Evolutionary conservation across 2,888 invertebrate species (phyloP).

Genomic region (Xanthia togata): DNA sequence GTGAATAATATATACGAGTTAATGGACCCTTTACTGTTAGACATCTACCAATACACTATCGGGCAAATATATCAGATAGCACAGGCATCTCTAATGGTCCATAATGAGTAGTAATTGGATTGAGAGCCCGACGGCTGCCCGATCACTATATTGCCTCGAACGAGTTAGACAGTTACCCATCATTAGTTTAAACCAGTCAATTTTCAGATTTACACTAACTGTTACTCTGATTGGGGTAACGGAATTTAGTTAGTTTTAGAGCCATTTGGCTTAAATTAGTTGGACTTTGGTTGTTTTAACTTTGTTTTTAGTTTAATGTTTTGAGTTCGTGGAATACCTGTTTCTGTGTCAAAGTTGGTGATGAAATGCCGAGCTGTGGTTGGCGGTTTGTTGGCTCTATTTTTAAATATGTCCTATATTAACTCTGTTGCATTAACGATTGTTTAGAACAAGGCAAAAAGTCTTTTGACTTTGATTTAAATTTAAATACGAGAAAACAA

Average conservation of each 20-base stretch:
- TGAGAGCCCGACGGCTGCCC: conserved; percentile 41
- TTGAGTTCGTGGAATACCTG: conserved; percentile 10
- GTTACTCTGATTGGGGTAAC: conserved; percentile 52
- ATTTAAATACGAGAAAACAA: too few relatives aligned
- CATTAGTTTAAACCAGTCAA: conserved; percentile 55
- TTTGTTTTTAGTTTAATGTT: conserved; percentile 37
- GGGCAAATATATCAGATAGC: conserved; percentile 50
- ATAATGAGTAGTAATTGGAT: conserved; percentile 68
- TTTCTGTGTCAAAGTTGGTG: conserved; percentile 6
- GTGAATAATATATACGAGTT: neutral
- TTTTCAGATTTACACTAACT: conserved; percentile 60
- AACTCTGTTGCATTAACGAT: neutral
- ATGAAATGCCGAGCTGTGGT: neutral
- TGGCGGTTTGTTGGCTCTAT: neutral
- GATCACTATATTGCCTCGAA: conserved; percentile 45
- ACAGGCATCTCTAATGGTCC: conserved; percentile 62
- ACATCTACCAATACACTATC: neutral
- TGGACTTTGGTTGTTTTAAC: conserved; percentile 45
- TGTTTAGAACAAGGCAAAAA: neutral
- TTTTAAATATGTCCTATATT: neutral
- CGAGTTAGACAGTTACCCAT: conserved; percentile 36
- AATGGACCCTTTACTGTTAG: neutral
- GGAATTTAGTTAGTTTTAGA: conserved; percentile 48
- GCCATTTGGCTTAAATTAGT: conserved; percentile 58
- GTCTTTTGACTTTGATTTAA: too few relatives aligned